These are phyloP conservation scores for Drosophila melanogaster DNA, from an alignment of 1,140 invertebrate species.

Conservation along the genomic window Release_6_plus_ISO1_MT NT_033779.5:5794501-5795000, in stretches of 20 bases:
- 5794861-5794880: slow-evolving; percentile 31
- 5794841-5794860: slow-evolving; percentile 44
- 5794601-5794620: too few relatives aligned
- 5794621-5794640: too few relatives aligned
- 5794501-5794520: neutral
- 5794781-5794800: neutral
- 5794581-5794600: too few relatives aligned
- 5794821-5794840: neutral
- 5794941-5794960: neutral
- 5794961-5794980: neutral
- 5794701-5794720: neutral
- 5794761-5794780: neutral
- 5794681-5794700: neutral
- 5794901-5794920: neutral
- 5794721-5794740: neutral
- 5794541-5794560: too few relatives aligned
- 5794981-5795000: neutral
- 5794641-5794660: too few relatives aligned
- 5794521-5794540: too few relatives aligned
- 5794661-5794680: neutral
- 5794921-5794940: neutral
- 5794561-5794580: too few relatives aligned
- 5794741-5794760: neutral
- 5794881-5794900: neutral
- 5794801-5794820: neutral